Conservation (phyloP, 2,113 vertebrate genomes). For the Peucedramus taeniatus region DNA sequence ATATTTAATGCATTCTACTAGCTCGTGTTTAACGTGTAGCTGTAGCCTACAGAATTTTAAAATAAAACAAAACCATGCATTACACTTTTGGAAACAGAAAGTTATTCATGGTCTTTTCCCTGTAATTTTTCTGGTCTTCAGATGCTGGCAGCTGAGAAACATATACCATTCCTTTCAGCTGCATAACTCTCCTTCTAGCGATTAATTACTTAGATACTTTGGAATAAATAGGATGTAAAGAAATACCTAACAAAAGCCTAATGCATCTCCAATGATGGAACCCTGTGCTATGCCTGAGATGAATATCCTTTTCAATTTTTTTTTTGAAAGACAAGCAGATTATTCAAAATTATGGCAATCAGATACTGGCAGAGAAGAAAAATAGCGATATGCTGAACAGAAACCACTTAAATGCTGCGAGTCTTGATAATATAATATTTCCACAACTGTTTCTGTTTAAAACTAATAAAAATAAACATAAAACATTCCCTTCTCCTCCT, state of each 20-base stretch:
- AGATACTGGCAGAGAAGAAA: constrained; percentile 63
- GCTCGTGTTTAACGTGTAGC: neutral
- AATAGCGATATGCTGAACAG: constrained; percentile 56
- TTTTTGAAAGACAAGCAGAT: constrained; percentile 64
- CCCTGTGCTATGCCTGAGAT: neutral
- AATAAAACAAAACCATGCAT: neutral
- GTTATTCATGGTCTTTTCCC: neutral
- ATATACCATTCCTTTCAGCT: neutral
- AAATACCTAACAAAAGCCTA: constrained; percentile 24
- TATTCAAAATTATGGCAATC: constrained; percentile 73
- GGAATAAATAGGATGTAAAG: constrained; percentile 39
- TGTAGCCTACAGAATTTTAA: constrained; percentile 10
- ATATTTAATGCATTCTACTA: neutral
- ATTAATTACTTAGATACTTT: constrained; percentile 32
- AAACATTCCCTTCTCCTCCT: constrained; percentile 72
- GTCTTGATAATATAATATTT: constrained; percentile 72
- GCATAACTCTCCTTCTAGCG: neutral
- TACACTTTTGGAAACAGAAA: neutral
- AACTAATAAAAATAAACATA: constrained; percentile 81
- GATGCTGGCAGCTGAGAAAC: neutral
- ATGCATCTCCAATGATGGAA: constrained; percentile 16
- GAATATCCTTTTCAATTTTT: constrained; percentile 58
- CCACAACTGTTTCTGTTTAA: constrained; percentile 82
- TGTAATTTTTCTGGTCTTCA: constrained; percentile 26
- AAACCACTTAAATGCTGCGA: constrained; percentile 69